These are phyloP conservation scores for Criorhina ranunculi DNA, from an alignment of 2,888 invertebrate genomes.

Conservation along the genomic window DNA sequence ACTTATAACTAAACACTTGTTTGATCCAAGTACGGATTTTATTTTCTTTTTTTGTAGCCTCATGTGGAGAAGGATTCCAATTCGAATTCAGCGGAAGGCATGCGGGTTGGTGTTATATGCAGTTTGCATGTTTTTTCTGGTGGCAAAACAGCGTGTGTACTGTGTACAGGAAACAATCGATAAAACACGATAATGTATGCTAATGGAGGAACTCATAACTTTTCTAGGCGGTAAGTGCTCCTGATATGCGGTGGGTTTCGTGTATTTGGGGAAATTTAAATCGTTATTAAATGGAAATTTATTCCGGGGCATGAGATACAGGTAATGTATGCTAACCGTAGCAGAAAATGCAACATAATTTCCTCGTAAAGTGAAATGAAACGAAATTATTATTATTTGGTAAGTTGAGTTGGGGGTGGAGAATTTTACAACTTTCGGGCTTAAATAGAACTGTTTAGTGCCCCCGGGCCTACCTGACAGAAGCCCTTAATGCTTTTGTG, in stretches of 20 bases:
- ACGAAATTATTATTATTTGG: conserved; percentile 18
- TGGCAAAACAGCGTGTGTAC: conserved; percentile 9
- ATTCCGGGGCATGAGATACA: conserved; percentile 47
- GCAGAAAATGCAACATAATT: conserved; percentile 45
- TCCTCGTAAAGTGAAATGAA: conserved; percentile 34
- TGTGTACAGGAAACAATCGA: conserved; percentile 53
- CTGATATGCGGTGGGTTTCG: conserved; percentile 23
- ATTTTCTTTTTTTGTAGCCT: conserved; percentile 2
- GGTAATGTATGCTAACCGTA: conserved; percentile 48
- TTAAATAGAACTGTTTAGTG: too few species aligned
- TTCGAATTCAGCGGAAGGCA: background rate
- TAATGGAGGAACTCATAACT: conserved; percentile 53
- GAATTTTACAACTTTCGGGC: background rate
- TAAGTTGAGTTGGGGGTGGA: background rate
- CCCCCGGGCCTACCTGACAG: too few species aligned
- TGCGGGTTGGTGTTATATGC: background rate
- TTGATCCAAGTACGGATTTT: conserved; percentile 25
- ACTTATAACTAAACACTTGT: conserved; percentile 59
- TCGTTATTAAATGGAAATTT: conserved; percentile 64
- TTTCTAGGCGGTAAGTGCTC: conserved; percentile 35
- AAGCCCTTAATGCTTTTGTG: too few species aligned
- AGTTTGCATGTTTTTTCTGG: conserved; percentile 9
- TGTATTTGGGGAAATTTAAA: conserved; percentile 55
- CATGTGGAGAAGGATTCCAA: background rate
- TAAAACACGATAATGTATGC: conserved; percentile 57